Percentiles rank a stretch among this genome's conserved stretches.
Conservation (phyloP, 2,888 invertebrate species). For the Lomographa bimaculata region DNA sequence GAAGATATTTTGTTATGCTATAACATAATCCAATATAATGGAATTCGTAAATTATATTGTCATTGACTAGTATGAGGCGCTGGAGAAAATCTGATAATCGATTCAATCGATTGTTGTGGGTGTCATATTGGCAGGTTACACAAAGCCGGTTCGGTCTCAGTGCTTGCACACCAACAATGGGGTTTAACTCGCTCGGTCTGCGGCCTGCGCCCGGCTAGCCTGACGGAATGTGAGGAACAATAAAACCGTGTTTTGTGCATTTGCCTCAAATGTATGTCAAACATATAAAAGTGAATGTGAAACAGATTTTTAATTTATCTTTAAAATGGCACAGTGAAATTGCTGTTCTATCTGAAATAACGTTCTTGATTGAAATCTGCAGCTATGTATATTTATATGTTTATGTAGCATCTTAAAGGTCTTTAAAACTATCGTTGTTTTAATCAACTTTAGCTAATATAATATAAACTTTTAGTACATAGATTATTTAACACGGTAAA, state of each 20-base stretch:
- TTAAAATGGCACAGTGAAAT: too few relatives aligned
- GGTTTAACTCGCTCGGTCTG: constrained; percentile 40
- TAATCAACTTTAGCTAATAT: too few relatives aligned
- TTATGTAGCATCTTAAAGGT: too few relatives aligned
- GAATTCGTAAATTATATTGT: too few relatives aligned
- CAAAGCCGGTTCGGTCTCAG: constrained; percentile 57
- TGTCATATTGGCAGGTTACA: constrained; percentile 57
- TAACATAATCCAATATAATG: too few relatives aligned
- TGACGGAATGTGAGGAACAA: constrained; percentile 46
- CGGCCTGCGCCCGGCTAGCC: constrained; percentile 28
- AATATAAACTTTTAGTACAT: constrained; percentile 1
- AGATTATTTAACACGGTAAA: background rate
- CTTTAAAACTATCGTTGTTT: too few relatives aligned
- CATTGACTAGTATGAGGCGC: constrained; percentile 6
- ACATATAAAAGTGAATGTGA: constrained; percentile 2
- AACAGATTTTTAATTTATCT: background rate
- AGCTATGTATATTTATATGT: too few relatives aligned
- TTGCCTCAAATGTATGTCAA: constrained; percentile 8
- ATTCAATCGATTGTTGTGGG: constrained; percentile 64
- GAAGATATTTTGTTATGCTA: too few relatives aligned
- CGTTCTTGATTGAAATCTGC: too few relatives aligned
- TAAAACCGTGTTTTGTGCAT: constrained; percentile 22
- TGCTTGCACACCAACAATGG: constrained; percentile 54
- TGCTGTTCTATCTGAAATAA: too few relatives aligned
- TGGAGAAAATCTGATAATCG: constrained; percentile 55